Evolutionary conservation across 2,797 vertebrate genomes (phyloP).

Genomic region (Adelosebastes latens): DNA sequence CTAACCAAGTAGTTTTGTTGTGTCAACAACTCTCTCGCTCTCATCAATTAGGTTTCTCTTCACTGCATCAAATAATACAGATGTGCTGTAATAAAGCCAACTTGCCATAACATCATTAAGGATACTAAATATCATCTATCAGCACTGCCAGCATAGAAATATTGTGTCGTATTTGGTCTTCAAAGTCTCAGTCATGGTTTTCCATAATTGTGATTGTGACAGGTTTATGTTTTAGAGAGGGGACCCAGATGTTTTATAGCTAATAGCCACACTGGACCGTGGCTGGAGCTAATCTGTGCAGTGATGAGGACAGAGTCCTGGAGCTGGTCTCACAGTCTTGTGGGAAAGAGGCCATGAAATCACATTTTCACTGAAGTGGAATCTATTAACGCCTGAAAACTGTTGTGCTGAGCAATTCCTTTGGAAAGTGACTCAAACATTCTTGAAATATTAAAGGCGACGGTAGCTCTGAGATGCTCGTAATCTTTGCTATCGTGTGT

Average conservation of each 20-base stretch:
- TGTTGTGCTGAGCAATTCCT: slow-evolving; percentile 36
- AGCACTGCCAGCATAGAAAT: not conserved
- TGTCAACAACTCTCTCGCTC: no score
- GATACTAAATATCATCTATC: not conserved
- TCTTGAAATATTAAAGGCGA: slow-evolving; percentile 43
- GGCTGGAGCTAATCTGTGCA: slow-evolving; percentile 45
- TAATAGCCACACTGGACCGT: slow-evolving; percentile 7
- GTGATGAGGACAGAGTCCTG: slow-evolving; percentile 13
- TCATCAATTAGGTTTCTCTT: not conserved
- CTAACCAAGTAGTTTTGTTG: no score
- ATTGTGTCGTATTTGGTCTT: not conserved
- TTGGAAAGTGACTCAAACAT: slow-evolving; percentile 25
- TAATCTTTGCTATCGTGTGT: not conserved
- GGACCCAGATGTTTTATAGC: slow-evolving; percentile 49
- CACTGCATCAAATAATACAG: not conserved
- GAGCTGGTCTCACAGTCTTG: slow-evolving; percentile 28
- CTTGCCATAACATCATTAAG: not conserved
- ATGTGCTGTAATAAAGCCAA: not conserved
- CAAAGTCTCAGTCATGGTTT: not conserved
- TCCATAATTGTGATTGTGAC: not conserved
- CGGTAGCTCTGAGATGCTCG: not conserved
- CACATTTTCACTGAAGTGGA: slow-evolving; percentile 49
- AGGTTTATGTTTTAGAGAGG: slow-evolving; percentile 15
- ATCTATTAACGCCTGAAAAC: slow-evolving; percentile 42
- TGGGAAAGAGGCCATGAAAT: slow-evolving; percentile 52